Percentiles rank a stretch among this genome's conserved stretches.
Conservation (phyloP, 2,797 vertebrate species). For the Sebastes hubbsi region DNA sequence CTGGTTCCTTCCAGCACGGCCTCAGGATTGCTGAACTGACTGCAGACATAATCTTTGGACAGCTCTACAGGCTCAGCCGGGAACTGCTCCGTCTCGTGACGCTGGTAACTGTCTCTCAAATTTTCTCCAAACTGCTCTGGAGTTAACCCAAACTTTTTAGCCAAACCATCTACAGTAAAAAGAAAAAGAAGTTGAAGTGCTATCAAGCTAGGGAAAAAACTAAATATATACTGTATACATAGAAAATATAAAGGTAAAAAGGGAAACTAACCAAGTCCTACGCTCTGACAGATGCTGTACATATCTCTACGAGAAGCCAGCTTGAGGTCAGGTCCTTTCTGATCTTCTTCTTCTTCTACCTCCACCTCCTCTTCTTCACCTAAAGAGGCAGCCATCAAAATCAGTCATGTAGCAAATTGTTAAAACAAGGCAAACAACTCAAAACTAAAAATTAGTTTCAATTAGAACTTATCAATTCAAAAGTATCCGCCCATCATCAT, state of each 20-base stretch:
- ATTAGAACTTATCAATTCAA: not conserved
- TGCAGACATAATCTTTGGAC: conserved; percentile 98
- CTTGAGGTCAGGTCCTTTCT: conserved; percentile 96
- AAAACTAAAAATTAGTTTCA: not conserved
- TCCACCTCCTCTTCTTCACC: conserved; percentile 85
- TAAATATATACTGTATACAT: no score
- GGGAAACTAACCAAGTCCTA: conserved; percentile 89
- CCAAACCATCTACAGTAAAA: conserved; percentile 87
- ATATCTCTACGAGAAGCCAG: conserved; percentile 97
- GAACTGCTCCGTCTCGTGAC: conserved; percentile 98
- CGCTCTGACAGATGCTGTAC: conserved; percentile 98
- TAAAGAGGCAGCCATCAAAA: conserved; percentile 44
- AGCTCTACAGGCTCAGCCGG: conserved; percentile 96
- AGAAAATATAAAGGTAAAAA: not conserved
- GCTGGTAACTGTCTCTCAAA: conserved; percentile 97
- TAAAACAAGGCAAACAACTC: not conserved
- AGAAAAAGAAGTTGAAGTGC: not conserved
- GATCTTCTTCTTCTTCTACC: conserved; percentile 90
- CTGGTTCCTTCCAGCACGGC: conserved; percentile 95
- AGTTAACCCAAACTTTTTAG: conserved; percentile 98
- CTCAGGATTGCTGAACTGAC: conserved; percentile 93
- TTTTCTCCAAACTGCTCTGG: conserved; percentile 99
- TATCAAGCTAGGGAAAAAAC: not conserved
- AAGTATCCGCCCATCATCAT: not conserved
- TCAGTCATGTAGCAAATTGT: not conserved